Evolutionary conservation across 2,797 vertebrate species (phyloP), one percentile per base, ranked within the genome.

Genomic region (Gallirallus australis): DNA sequence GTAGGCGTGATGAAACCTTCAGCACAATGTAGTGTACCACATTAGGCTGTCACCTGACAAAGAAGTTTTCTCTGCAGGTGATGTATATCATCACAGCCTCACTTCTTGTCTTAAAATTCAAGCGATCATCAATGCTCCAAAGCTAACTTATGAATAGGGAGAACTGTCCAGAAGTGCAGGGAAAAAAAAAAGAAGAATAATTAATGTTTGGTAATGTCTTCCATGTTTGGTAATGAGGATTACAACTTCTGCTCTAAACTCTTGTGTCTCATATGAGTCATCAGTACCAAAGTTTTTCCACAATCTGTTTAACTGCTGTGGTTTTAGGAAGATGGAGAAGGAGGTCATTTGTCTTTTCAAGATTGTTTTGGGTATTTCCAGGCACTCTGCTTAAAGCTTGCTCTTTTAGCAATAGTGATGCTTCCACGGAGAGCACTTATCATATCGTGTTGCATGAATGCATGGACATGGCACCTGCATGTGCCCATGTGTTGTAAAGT

Each of bases 381-480:
- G 80, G 50, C 57, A 48, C 33, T 89, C 79, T 69, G 23, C 50
- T 94, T 91, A 77, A 61, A 86, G 54, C 83, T 86, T 86, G 59
- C 90, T 86, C 40, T 88, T 93, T 97, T 93, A 92, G 68, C 60
- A 89, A 28, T 77, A 81, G 59, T 60, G 37, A 27, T 94, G 77
- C 37, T 90, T 95, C 66, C 56, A 63, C 0, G 4, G 56, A 76
- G 59, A 82, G 14, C 15, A 15, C 47, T 72, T 90, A 86, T 31
- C 2, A 2, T 79, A 89, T 86, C 61, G 61, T 6, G 2, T 60
- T 89, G 78, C 42, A 20, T 82, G 92, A 94, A 68, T 81, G 77
- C 45, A 42, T 16, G 69, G 33, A 91, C 33, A 68, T 37, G 60
- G 66, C 48, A 73, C n/a, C 57, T 93, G 45, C 45, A 23, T 54